Evolutionary conservation across 1,140 invertebrate genomes (phyloP), one percentile per base, ranked within the genome.

Genomic region (Pseudoatta argentina): DNA sequence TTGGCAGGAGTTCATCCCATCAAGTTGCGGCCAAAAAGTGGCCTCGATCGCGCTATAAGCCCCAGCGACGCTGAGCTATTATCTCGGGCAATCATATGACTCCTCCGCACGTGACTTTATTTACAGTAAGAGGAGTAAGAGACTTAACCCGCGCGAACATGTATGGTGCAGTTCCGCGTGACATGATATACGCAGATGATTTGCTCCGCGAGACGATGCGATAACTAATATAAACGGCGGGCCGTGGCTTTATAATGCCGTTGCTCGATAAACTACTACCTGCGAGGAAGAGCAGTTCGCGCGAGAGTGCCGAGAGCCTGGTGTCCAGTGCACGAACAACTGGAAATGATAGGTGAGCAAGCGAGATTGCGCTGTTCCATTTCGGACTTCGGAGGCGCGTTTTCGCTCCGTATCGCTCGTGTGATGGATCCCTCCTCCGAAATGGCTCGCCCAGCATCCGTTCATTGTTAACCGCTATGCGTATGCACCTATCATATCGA

Each of bases 71-170:
- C 66, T 77, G 85, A 72, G 91, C 55, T 81, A 89, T 92, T 89
- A 92, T 93, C 92, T 92, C 89, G 91, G 85, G 75, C 93, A 92
- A 95, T 96, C 96, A 96, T 96, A 96, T 96, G 96, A 96, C 95
- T 95, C 88, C 67, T 87, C 88, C 91, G 95, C 95, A 96, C 95
- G 96, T 96, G 96, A 96, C 95, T 96, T 96, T 96, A 95, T 96
- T 96, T 95, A 95, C 95, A 94, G 34, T 39, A 39, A 34, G 34
- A 34, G 34, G 34, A 34, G 94, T 95, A 93, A 69, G 66, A 69
- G 92, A 88, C 89, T 89, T 91, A 92, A 88, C 81, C 44, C 71
- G 89, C 77, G 88, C 75, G 89, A 93, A 92, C 91, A 93, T 92
- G 93, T 92, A 92, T 88, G 91, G 77, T 90, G 89, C 88, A 91